Conservation (phyloP, 2,888 invertebrate species). For the Callinectes sapidus region DNA sequence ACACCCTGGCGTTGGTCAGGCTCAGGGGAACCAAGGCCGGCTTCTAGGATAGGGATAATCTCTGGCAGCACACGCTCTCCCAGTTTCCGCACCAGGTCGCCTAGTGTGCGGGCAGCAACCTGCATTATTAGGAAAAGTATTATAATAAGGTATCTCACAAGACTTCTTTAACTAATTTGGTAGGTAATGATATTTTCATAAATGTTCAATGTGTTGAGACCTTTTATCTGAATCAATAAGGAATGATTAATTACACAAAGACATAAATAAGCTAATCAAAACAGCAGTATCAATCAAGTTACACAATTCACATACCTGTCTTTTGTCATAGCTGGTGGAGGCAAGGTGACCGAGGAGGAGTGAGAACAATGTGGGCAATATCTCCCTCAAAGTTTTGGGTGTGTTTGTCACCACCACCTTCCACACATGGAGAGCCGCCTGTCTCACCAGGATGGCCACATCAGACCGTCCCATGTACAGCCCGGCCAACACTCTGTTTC, state of each 20-base stretch:
- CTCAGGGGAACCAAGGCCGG: conserved; percentile 92
- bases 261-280: neutral
- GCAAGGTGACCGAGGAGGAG: conserved; percentile 95
- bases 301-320: conserved; percentile 80
- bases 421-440: conserved; percentile 99
- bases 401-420: conserved; percentile 79
- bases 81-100: conserved; percentile 96
- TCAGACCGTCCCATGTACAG: conserved; percentile 98
- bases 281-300: neutral
- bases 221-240: neutral
- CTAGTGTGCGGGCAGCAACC: conserved; percentile 96
- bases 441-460: conserved; percentile 96
- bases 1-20: conserved; percentile 98
- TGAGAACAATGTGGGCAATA: conserved; percentile 94
- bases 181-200: neutral
- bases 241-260: neutral
- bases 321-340: conserved; percentile 95
- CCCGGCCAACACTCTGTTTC: conserved; percentile 94
- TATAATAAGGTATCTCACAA: neutral
- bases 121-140: conserved; percentile 73
- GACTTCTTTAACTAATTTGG: neutral
- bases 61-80: conserved; percentile 98
- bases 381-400: conserved; percentile 95
- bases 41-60: conserved; percentile 97
- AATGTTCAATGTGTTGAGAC: neutral